These are phyloP conservation scores for Dorcus hopei DNA, from an alignment of 2,888 invertebrate species.

Conservation along the genomic window DNA sequence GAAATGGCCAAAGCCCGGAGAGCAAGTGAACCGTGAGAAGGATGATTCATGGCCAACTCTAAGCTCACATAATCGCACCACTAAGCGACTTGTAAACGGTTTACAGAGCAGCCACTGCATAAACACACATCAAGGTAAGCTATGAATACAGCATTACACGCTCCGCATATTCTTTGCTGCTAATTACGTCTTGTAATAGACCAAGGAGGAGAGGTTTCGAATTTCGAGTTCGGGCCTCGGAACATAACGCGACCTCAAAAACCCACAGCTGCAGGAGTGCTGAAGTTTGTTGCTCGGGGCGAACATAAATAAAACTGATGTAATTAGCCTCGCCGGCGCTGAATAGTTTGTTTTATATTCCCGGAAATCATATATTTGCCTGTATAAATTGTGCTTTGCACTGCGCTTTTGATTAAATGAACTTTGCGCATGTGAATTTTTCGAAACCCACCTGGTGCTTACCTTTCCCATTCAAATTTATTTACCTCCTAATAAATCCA, in stretches of 20 bases:
- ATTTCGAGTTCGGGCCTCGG: neutral
- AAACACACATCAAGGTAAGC: slow-evolving; percentile 12
- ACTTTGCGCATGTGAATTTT: neutral
- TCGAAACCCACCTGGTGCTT: too few species aligned
- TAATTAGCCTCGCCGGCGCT: slow-evolving; percentile 13
- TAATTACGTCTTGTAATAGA: slow-evolving; percentile 12
- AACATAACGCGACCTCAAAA: neutral
- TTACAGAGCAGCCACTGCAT: slow-evolving; percentile 21
- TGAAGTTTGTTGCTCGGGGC: slow-evolving; percentile 16
- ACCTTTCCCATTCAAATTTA: too few species aligned
- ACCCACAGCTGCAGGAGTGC: slow-evolving; percentile 6
- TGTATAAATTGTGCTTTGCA: slow-evolving; percentile 7
- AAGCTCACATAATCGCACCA: slow-evolving; percentile 33
- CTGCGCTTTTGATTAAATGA: slow-evolving; percentile 9
- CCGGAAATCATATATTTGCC: slow-evolving; percentile 6
- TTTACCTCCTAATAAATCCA: too few species aligned
- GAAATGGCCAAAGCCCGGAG: slow-evolving; percentile 28
- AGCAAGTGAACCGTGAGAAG: slow-evolving; percentile 28
- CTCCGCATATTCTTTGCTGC: slow-evolving; percentile 17
- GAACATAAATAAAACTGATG: slow-evolving; percentile 19
- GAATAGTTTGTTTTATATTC: slow-evolving; percentile 14
- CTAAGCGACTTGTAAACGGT: slow-evolving; percentile 34
- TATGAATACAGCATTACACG: slow-evolving; percentile 11
- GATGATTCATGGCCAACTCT: slow-evolving; percentile 33
- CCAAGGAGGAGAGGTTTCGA: neutral